These are phyloP conservation scores for Nomada fabriciana DNA, from an alignment of 2,888 invertebrate genomes.

Conservation along the genomic window DNA sequence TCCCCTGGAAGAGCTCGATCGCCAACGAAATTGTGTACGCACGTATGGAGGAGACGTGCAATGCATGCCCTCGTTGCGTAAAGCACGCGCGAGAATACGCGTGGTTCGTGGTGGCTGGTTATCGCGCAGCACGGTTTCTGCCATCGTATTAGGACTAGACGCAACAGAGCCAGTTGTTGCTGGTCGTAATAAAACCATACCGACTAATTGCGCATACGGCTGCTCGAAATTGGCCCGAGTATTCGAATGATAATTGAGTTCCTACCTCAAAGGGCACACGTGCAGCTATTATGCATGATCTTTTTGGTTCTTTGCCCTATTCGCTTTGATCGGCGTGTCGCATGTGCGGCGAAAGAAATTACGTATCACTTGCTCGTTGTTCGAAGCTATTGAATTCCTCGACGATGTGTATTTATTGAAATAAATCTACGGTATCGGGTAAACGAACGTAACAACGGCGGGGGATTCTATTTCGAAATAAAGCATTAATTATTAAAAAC, in stretches of 20 bases:
- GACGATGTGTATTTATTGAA: not conserved
- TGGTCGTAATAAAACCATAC: slow-evolving; percentile 54
- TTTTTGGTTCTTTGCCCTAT: no score
- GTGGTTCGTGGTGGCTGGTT: slow-evolving; percentile 44
- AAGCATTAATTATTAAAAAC: not conserved
- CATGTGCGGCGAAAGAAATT: no score
- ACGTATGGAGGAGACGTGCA: slow-evolving; percentile 47
- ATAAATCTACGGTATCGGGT: no score
- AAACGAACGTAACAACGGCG: no score
- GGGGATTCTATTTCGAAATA: no score
- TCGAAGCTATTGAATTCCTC: no score
- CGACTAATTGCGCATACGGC: slow-evolving; percentile 61
- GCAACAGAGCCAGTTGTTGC: slow-evolving; percentile 53
- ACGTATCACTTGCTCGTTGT: no score
- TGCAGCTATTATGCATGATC: not conserved
- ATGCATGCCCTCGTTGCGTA: slow-evolving; percentile 35
- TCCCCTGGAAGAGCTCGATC: slow-evolving; percentile 40
- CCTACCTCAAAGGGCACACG: not conserved
- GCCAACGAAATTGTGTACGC: slow-evolving; percentile 46
- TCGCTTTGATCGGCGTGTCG: no score
- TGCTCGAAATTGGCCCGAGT: slow-evolving; percentile 54
- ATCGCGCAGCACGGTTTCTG: slow-evolving; percentile 56
- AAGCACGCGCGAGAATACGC: slow-evolving; percentile 32
- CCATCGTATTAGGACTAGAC: slow-evolving; percentile 53
- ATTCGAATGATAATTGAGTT: slow-evolving; percentile 39